Conservation (phyloP, 2,113 vertebrate genomes). For the Ceuthmochares aereus region DNA sequence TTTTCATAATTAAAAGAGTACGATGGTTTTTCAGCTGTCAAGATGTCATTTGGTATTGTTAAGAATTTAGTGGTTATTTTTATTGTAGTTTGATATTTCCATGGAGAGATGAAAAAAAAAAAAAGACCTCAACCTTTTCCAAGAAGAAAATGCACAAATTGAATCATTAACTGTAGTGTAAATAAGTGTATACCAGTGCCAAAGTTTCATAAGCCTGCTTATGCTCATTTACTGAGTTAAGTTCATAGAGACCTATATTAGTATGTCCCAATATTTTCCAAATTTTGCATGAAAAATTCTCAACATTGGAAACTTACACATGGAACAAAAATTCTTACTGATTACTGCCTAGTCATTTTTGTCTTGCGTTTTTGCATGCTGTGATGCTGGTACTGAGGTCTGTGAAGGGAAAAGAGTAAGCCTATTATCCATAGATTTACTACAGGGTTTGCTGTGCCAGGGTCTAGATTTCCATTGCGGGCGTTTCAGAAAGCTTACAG, state of each 20-base stretch:
- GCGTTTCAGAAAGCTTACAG: not conserved
- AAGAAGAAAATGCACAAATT: not conserved
- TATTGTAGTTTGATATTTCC: not conserved
- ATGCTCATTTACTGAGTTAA: not conserved
- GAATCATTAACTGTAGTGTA: not conserved
- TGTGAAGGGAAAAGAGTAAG: conserved; percentile 25
- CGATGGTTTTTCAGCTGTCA: not conserved
- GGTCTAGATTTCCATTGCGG: not conserved
- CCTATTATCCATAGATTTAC: conserved; percentile 41
- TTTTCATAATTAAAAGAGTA: not conserved
- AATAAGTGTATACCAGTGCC: not conserved
- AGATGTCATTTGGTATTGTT: not conserved
- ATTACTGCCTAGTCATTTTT: not conserved
- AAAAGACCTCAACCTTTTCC: not conserved
- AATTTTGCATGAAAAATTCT: not conserved
- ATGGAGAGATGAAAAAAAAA: not conserved
- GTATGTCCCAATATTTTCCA: not conserved
- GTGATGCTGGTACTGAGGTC: not conserved
- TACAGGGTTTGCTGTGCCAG: not conserved
- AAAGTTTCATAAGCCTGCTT: not conserved
- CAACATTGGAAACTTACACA: not conserved
- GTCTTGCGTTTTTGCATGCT: not conserved
- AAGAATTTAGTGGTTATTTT: not conserved
- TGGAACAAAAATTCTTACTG: not conserved
- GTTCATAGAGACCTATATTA: not conserved